Evolutionary conservation across 2,113 vertebrate genomes (phyloP).

Genomic region (Burhinus bistriatus): DNA sequence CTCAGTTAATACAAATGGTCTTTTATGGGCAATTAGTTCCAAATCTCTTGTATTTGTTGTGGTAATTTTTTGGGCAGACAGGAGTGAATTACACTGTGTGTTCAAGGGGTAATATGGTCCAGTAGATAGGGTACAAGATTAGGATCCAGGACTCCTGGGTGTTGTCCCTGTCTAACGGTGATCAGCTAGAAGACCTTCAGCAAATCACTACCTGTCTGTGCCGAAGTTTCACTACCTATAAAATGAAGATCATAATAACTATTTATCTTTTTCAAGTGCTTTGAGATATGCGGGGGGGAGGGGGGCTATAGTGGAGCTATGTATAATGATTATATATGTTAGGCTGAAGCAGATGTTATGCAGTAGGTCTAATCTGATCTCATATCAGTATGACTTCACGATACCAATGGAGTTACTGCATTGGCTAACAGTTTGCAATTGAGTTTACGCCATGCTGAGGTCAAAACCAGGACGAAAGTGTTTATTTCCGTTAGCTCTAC

Average conservation of each 20-base stretch:
- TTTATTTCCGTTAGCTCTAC: not conserved
- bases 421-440: not conserved
- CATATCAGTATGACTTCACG: accelerated
- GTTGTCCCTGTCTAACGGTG: not conserved
- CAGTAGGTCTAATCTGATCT: not conserved
- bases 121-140: not conserved
- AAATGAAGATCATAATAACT: not conserved
- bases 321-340: no score
- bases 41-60: not conserved
- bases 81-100: not conserved
- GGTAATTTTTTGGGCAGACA: not conserved
- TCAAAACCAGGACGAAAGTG: not conserved
- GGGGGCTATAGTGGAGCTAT: not conserved
- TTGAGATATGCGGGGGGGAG: not conserved
- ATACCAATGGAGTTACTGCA: not conserved
- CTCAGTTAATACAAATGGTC: not conserved
- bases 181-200: not conserved
- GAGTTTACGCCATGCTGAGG: not conserved
- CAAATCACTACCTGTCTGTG: not conserved
- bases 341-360: not conserved
- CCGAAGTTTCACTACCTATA: not conserved
- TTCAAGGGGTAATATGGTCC: accelerated
- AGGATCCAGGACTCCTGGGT: not conserved
- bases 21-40: not conserved
- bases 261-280: not conserved